These are phyloP conservation scores for Ophioninae sp. DNA, from an alignment of 2,888 invertebrate genomes.

Conservation along the genomic window DNA sequence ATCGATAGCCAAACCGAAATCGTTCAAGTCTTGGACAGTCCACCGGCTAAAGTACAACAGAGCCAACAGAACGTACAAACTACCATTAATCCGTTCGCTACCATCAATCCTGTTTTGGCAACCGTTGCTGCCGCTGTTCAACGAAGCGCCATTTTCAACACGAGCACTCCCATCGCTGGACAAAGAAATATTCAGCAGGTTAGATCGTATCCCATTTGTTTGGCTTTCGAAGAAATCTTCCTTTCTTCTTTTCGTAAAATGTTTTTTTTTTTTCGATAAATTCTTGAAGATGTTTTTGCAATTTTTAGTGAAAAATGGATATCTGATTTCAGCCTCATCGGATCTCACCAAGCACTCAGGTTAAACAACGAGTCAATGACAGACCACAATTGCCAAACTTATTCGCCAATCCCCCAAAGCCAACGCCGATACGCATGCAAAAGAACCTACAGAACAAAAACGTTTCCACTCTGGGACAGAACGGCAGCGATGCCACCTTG, in stretches of 20 bases:
- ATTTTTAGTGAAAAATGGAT: not conserved
- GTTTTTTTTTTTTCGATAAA: not conserved
- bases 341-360: slow-evolving; percentile 75
- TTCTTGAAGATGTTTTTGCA: not conserved
- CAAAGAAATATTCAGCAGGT: slow-evolving; percentile 77
- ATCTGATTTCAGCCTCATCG: slow-evolving; percentile 71
- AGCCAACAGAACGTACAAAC: slow-evolving; percentile 69
- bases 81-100: slow-evolving; percentile 73
- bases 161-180: slow-evolving; percentile 68
- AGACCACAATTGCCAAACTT: slow-evolving; percentile 75
- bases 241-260: too few relatives aligned
- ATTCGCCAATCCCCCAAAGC: slow-evolving; percentile 76
- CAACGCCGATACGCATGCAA: slow-evolving; percentile 65
- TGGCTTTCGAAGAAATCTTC: not conserved
- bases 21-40: slow-evolving; percentile 62
- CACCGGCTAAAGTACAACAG: slow-evolving; percentile 68
- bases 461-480: slow-evolving; percentile 76
- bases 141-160: slow-evolving; percentile 75
- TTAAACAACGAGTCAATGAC: slow-evolving; percentile 71
- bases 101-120: slow-evolving; percentile 78
- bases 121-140: slow-evolving; percentile 80
- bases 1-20: slow-evolving; percentile 64
- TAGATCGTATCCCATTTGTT: slow-evolving; percentile 39
- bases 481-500: slow-evolving; percentile 78
- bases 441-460: slow-evolving; percentile 73